Percentiles rank a stretch among this genome's conserved stretches.
Conservation (phyloP, 2,113 vertebrate genomes). For the Falco punctatus region DNA sequence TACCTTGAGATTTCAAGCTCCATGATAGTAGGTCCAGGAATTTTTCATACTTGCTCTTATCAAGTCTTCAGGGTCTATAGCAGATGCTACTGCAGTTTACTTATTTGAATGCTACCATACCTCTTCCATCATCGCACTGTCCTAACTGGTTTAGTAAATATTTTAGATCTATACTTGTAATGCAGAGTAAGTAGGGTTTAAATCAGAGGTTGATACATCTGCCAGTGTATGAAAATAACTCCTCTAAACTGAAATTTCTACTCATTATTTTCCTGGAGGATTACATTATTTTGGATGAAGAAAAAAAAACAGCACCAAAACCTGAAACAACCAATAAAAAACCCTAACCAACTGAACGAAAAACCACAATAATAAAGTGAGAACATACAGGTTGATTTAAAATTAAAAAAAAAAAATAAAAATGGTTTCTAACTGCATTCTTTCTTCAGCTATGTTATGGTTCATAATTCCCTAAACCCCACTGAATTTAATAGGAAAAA, state of each 20-base stretch:
- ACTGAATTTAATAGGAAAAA: background rate
- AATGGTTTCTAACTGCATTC: background rate
- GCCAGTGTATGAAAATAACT: background rate
- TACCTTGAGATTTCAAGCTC: slow-evolving; percentile 24
- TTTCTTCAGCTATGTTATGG: background rate
- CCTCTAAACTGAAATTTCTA: background rate
- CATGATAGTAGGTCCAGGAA: slow-evolving; percentile 1
- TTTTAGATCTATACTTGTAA: slow-evolving; percentile 1
- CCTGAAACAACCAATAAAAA: no score
- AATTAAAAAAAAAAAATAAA: background rate
- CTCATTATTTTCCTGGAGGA: background rate
- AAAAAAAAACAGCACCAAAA: no score
- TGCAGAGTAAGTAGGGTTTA: background rate
- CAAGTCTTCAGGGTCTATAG: slow-evolving; percentile 20
- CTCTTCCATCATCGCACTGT: background rate
- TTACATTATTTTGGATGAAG: background rate
- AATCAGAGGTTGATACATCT: background rate
- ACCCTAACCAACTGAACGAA: accelerated
- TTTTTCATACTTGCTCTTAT: slow-evolving; percentile 22
- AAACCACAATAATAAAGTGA: accelerated
- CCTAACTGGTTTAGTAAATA: slow-evolving; percentile 24
- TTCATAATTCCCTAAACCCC: background rate
- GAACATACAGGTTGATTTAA: background rate
- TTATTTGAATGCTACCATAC: background rate
- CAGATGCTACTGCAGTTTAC: slow-evolving; percentile 42